A percentile compares a stretch with the other conserved stretches of the same genome.
These are phyloP conservation scores for Promerops cafer DNA, from an alignment of 2,113 vertebrate species.

Conservation along the genomic window DNA sequence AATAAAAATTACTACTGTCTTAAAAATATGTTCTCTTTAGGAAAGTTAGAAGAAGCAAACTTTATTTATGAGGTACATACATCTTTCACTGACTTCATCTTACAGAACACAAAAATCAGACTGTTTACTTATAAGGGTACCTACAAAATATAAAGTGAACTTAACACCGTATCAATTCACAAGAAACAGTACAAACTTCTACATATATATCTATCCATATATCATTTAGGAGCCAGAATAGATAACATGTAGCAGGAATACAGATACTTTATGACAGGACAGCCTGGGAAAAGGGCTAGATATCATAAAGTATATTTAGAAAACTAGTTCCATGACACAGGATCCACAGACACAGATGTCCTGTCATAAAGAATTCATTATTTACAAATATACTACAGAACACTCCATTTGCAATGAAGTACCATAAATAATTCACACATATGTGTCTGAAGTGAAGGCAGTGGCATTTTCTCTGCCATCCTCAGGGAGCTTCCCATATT, in stretches of 20 bases:
- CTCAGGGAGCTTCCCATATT: background rate
- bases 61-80: background rate
- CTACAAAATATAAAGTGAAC: background rate
- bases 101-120: background rate
- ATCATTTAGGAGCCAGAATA: background rate
- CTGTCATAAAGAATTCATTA: conserved; percentile 36
- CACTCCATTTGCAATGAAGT: background rate
- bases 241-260: background rate
- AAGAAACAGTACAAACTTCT: background rate
- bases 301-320: background rate
- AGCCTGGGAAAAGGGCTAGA: background rate
- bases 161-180: background rate
- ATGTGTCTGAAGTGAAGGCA: background rate
- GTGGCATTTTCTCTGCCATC: background rate
- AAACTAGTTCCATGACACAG: background rate
- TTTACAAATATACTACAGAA: conserved; percentile 33
- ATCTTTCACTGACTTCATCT: background rate
- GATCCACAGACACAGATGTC: background rate
- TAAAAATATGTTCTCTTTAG: background rate
- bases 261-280: background rate
- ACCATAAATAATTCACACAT: conserved; percentile 12
- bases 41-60: background rate
- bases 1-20: background rate
- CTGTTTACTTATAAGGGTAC: background rate
- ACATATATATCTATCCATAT: background rate